Percentiles rank a stretch among this genome's conserved stretches.
phyloP scores from a whole-genome alignment of 2,888 invertebrate genomes.

The Ophion slaviceki region DNA sequence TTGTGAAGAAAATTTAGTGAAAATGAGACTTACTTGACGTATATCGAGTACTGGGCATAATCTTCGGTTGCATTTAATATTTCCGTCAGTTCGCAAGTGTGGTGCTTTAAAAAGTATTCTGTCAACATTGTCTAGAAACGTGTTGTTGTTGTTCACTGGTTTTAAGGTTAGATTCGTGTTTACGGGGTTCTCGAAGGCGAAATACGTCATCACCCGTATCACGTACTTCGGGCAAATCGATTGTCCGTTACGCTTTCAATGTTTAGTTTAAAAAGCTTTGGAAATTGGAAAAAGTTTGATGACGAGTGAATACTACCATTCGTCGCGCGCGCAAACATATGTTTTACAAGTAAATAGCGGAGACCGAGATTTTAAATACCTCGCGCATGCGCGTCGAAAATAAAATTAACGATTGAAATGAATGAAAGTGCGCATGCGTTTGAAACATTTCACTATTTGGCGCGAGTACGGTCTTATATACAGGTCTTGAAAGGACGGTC shows the following conservation, averaged over 20 bases:
- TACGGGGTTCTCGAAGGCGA: neutral
- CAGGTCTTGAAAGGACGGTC: too few species aligned
- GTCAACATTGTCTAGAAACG: conserved; percentile 74
- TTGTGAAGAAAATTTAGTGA: neutral
- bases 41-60: conserved; percentile 87
- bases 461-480: neutral
- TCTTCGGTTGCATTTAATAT: conserved; percentile 87
- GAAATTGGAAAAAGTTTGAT: neutral
- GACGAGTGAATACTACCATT: neutral
- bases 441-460: neutral
- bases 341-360: neutral
- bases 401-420: neutral
- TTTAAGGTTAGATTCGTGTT: conserved; percentile 31
- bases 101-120: conserved; percentile 87
- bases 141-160: neutral
- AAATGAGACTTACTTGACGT: conserved; percentile 88
- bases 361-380: neutral
- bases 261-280: neutral
- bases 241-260: neutral
- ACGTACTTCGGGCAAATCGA: neutral
- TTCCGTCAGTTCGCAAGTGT: conserved; percentile 86
- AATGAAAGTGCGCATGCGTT: neutral
- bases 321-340: neutral
- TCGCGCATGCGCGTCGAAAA: neutral
- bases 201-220: neutral